Conservation (phyloP, 2,113 vertebrate species). For the Prunella fulvescens region DNA sequence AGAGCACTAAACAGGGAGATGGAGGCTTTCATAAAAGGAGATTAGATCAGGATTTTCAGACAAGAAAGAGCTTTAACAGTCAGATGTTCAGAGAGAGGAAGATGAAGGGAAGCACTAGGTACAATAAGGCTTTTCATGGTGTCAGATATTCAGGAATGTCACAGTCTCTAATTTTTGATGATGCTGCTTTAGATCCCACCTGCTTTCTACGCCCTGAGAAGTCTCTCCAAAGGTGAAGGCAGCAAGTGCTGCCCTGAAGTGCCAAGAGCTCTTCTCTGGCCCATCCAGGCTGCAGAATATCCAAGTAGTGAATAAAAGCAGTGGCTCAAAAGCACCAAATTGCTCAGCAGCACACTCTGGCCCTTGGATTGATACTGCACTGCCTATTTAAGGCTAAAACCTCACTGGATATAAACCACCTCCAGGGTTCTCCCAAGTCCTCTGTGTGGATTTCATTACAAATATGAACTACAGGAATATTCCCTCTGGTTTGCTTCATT, state of each 20-base stretch:
- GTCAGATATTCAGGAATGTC: neutral
- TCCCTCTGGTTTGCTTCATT: neutral
- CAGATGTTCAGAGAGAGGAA: neutral
- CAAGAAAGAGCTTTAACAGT: neutral
- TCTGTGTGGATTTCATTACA: neutral
- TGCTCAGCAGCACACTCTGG: neutral
- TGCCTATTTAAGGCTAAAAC: neutral
- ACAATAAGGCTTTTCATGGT: neutral
- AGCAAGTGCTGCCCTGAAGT: neutral
- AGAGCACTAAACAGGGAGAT: neutral
- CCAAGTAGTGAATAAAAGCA: neutral
- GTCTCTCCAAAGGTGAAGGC: neutral
- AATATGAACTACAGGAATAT: neutral
- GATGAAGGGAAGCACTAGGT: neutral
- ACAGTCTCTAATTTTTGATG: neutral
- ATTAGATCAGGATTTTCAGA: neutral
- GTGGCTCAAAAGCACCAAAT: neutral
- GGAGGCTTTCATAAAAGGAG: neutral
- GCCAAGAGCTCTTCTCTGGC: neutral
- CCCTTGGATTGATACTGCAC: accelerated
- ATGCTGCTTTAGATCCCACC: neutral
- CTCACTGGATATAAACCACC: neutral
- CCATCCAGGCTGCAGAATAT: neutral
- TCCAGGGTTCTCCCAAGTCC: neutral
- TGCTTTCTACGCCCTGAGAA: neutral